Base-by-base conservation (phyloP, 2,797 vertebrate species). In the Enteromius fasciolatus region DNA sequence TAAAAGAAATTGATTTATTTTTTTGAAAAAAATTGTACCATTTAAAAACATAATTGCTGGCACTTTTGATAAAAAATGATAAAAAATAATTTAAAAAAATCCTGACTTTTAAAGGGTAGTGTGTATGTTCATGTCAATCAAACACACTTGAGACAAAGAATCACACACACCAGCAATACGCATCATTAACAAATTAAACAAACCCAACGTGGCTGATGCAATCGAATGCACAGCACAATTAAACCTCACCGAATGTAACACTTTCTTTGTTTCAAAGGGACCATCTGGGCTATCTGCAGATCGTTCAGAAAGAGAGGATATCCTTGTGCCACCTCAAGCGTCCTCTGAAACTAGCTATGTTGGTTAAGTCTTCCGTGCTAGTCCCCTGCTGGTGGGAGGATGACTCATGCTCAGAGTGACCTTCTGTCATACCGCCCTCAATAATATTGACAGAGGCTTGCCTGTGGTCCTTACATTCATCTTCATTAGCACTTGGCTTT, bases 401-500 rank as follows among this genome's bases (percentile, higher is more conserved):
- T 48, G 67, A 87, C 78, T 87, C 81, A 83, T 87, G 76, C 25
- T 50, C 39, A 76, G 74, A 78, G 64, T 87, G 81, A 86, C 86
- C 85, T 86, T 87, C 80, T 73, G 78, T 87, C 83, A 86, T 87
- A 85, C 41, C 36, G n/a, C 78, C 81, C 64, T 87, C 78, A 82
- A 86, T 86, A 87, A 85, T 81, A 88, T 87, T 86, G 87, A 87
- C 89, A 82, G 85, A 76, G 82, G 82, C 73, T 78, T 72, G 85
- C 81, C 84, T 74, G 77, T 85, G 84, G 85, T 83, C 69, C 70
- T 59, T 6, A 31, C 77, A 87, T 90, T 88, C 86, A 84, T 89
- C 89, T 90, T 88, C 87, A 90, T 87, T 90, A 89, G 84, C 6
- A 77, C 63, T 84, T 78, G 72, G 81, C 67, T 88, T 85, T 86